phyloP scores from a whole-genome alignment of 2,797 vertebrate genomes.

The Danio choprae region DNA sequence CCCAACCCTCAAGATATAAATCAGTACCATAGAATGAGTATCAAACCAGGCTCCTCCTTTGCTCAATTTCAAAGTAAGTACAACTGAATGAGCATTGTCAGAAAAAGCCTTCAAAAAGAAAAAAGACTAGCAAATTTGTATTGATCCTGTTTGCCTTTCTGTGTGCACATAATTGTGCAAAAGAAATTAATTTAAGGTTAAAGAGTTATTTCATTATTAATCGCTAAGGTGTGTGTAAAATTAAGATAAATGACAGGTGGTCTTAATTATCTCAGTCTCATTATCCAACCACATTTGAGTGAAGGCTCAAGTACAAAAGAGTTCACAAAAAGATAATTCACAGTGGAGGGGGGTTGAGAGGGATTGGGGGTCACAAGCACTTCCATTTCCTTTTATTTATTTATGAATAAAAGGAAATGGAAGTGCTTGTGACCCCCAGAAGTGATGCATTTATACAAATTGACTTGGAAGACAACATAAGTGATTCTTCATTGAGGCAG shows the following conservation, averaged over 20 bases:
- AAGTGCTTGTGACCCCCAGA: too few species aligned
- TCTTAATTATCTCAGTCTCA: constrained; percentile 26
- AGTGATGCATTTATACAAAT: neutral
- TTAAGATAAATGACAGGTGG: neutral
- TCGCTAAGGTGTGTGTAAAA: neutral
- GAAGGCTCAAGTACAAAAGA: constrained; percentile 8
- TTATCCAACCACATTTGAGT: constrained; percentile 17
- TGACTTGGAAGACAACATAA: neutral
- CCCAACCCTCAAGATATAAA: constrained; percentile 23
- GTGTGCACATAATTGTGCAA: too few species aligned
- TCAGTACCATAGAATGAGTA: constrained; percentile 9
- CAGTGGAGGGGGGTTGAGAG: too few species aligned
- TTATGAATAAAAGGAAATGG: too few species aligned
- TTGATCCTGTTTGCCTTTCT: too few species aligned
- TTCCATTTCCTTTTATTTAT: neutral
- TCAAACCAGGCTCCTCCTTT: neutral
- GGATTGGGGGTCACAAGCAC: neutral
- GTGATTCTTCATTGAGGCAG: too few species aligned
- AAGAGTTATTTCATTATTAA: constrained; percentile 2
- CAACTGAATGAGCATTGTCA: constrained; percentile 2
- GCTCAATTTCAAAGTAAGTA: neutral
- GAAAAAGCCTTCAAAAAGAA: neutral
- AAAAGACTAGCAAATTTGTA: constrained; percentile 15
- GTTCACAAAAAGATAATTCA: constrained; percentile 24
- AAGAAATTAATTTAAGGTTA: constrained; percentile 15